phyloP scores from a whole-genome alignment of 1,140 invertebrate species.

The Drosophila erecta region DNA sequence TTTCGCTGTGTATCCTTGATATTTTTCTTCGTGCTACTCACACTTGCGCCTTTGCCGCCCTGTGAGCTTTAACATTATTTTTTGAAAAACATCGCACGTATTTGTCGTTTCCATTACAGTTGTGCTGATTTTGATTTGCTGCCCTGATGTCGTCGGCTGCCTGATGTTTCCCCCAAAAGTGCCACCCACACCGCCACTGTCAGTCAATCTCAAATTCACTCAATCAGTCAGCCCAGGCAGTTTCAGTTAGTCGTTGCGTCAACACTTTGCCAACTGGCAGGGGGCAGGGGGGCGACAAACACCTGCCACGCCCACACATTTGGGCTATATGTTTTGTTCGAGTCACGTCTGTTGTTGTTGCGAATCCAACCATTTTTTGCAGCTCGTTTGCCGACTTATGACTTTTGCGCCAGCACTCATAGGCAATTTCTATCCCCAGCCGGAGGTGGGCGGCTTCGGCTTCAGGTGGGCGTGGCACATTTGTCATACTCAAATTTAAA shows the following conservation, averaged over 20 bases:
- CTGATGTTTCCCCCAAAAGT: conserved; percentile 19
- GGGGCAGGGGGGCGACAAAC: conserved; percentile 25
- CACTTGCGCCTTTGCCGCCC: too few relatives aligned
- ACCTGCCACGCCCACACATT: conserved; percentile 49
- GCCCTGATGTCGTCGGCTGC: conserved; percentile 35
- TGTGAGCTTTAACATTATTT: conserved; percentile 20
- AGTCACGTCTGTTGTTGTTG: conserved; percentile 66
- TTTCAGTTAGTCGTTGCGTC: conserved; percentile 78
- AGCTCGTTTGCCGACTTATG: conserved; percentile 61
- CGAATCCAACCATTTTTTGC: conserved; percentile 13
- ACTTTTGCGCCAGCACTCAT: conserved; percentile 69
- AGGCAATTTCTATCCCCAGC: conserved; percentile 69
- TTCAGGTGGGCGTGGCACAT: conserved; percentile 58
- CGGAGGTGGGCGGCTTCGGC: conserved; percentile 16
- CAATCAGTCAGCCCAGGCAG: conserved; percentile 76
- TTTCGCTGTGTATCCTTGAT: background rate
- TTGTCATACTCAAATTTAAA: conserved; percentile 83
- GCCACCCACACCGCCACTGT: conserved; percentile 32
- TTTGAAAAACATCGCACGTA: conserved; percentile 71
- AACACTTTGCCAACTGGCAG: conserved; percentile 62
- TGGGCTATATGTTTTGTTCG: conserved; percentile 59
- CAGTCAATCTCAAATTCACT: conserved; percentile 81
- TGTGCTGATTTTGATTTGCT: conserved; percentile 82
- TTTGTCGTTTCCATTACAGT: conserved; percentile 83
- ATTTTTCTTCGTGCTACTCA: background rate